Evolutionary conservation across 2,888 invertebrate genomes (phyloP), one percentile per base, ranked within the genome.

Genomic region (Icerya purchasi): DNA sequence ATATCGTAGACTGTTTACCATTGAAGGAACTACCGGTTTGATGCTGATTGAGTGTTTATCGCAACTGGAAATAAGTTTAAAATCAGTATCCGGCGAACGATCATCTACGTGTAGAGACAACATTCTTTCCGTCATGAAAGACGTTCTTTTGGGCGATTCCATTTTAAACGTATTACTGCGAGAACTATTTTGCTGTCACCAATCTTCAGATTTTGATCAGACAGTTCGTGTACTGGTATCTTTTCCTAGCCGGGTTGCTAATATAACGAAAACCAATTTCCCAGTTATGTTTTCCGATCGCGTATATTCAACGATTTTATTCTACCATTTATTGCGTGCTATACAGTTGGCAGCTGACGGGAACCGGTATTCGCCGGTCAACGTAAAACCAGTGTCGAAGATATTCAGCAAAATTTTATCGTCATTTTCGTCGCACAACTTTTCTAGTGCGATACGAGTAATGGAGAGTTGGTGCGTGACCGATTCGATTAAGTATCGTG

Each of bases 161-260:
- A 62, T 61, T 8, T 58, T 50, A 24, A 58, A 57, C 53, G 58
- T 52, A 53, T 58, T 57, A n/a, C 57, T 59, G 3, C 53, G 36
- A 20, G 54, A 53, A 57, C n/a, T n/a, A n/a, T n/a, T n/a, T n/a
- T 61, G 58, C 59, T 23, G 54, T 53, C 58, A 56, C 63, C 20
- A 22, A 51, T 50, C 56, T 10, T 3, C 51, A 3, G 53, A 53
- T 23, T 78, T 78, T 75, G 74, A 76, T 61, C 73, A 72, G 49
- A 77, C 76, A 22, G 73, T 83, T 0, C 83, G 83, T 67, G 66
- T 78, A 54, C 66, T 86, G 57, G 72, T 79, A 5, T 82, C 83
- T 1, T 66, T 88, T 57, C 86, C 88, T 0, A 79, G 75, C 66
- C 73, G 82, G 64, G 72, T 87, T 52, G 83, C 85, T 8, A 89